Percentiles rank a stretch among this genome's conserved stretches.
These are phyloP conservation scores for Hemaris fuciformis DNA, from an alignment of 2,888 invertebrate genomes.

Conservation along the genomic window DNA sequence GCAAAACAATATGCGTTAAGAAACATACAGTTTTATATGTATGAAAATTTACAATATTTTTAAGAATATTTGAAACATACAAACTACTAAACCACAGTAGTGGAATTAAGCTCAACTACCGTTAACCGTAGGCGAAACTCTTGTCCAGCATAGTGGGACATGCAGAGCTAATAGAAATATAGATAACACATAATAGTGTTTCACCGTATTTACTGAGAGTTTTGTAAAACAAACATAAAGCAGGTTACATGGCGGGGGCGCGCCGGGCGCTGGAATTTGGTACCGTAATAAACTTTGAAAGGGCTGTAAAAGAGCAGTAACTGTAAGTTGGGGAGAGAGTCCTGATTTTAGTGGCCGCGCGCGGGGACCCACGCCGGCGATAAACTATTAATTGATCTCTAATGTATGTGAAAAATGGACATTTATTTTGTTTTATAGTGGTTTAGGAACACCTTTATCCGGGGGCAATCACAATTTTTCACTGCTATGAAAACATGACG, in stretches of 20 bases:
- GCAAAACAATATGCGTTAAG: too few species aligned
- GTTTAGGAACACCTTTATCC: too few species aligned
- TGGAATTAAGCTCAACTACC: too few species aligned
- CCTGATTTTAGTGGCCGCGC: slow-evolving; percentile 74
- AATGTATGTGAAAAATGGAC: slow-evolving; percentile 25
- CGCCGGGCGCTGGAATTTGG: slow-evolving; percentile 68
- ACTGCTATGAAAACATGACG: too few species aligned
- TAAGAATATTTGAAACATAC: too few species aligned
- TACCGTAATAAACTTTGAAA: slow-evolving; percentile 79
- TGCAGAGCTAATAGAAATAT: background rate
- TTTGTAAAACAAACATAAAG: slow-evolving; percentile 69
- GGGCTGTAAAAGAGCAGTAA: slow-evolving; percentile 80
- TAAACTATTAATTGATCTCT: slow-evolving; percentile 76
- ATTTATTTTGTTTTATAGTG: background rate
- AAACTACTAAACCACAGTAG: too few species aligned
- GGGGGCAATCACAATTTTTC: too few species aligned
- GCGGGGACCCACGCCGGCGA: slow-evolving; percentile 60
- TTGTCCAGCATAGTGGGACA: background rate
- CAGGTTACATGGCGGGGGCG: slow-evolving; percentile 35
- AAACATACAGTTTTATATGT: too few species aligned
- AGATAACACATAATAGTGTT: background rate
- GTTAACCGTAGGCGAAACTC: too few species aligned
- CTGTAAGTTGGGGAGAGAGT: slow-evolving; percentile 74
- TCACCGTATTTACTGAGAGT: slow-evolving; percentile 41
- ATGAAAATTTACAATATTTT: too few species aligned